Base-by-base conservation (phyloP, 2,113 vertebrate species). In the Dendrocopos noguchii region DNA sequence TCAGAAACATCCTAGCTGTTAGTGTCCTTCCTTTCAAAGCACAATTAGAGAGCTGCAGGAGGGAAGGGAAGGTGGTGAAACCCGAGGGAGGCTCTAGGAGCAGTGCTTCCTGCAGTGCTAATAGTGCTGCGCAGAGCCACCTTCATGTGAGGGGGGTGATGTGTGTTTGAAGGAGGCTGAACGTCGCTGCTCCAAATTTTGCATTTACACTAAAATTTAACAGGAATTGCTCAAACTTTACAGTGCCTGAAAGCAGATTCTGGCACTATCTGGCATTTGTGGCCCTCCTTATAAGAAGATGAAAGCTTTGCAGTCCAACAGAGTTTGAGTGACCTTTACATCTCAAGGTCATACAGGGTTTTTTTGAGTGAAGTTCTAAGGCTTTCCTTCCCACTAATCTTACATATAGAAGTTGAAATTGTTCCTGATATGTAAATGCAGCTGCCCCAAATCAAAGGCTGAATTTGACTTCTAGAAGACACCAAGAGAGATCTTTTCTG, bases 261-360 rank as follows among this genome's bases (percentile, higher is more conserved):
- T 92, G 76, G 25, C 42, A 60, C 25, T 44, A 1, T 28, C 68
- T 91, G 68, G 47, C 61, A 9, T 80, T 74, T 72, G 75, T 56
- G 53, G 55, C 42, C 34, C 34, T 88, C 21, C 21, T 34, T 67
- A 17, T 57, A 9, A 1, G 57, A 80, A 80, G 65, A 94, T 84
- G 56, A 91, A 95, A 97, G 75, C 60, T 39, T 73, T 73, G 70
- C 70, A 81, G 70, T 46, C 79, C 84, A 74, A 63, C 50, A 10
- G 89, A 50, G 67, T 81, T 76, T 57, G 61, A 90, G 14, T 25
- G 31, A 92, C 70, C 83, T 70, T 75, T 77, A 46, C 20, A n/a
- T 33, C 50, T 86, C 55, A 57, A 74, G 72, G 73, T 63, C 4
- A 3, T 55, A 47, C 63, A 77, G 42, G 42, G 14, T 7, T 74